Evolutionary conservation across 2,888 invertebrate genomes (phyloP), one percentile per base, ranked within the genome.

Genomic region (Drosophila paramelanica): DNA sequence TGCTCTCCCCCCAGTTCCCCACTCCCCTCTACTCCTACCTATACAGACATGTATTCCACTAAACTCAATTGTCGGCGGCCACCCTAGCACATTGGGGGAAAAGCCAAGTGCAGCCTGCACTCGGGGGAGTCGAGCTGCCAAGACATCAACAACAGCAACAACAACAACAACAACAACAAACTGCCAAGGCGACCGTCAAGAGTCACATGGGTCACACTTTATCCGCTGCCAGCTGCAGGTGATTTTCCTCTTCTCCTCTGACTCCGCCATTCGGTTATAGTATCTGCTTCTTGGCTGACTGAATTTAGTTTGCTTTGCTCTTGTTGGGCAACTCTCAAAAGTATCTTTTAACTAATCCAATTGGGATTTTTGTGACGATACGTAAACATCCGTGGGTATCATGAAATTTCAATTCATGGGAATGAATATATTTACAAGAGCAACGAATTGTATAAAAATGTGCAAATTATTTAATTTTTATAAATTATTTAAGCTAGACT

Each of bases 11-110:
- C 36, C n/a, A 42, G 10, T 7, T 25, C n/a, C 42, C 13, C 13
- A 3, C 8, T 20, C 23, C 7, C 14, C 10, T 1, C 2, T 1
- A 3, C 8, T 2, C 25, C 1, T 1, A n/a, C 33, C 1, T 6
- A 20, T 56, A 31, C 45, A 39, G 41, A 64, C 86, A 88, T 79
- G 81, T 86, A 79, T 68, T 67, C 55, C 62, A 67, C 47, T 68
- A 79, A 88, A 88, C 88, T 79, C 87, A 75, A 85, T 88, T 85
- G 83, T 59, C 45, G 49, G 51, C 51, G 74, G 60, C 75, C 47
- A 45, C 60, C 55, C 57, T n/a, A 17, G 43, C 49, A 36, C 43
- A 59, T 33, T 14, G 67, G 51, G 59, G 51, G 45, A 45, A 36
- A 31, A 53, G 31, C 38, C 39, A 59, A 68, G 55, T 71, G 39